phyloP scores from a whole-genome alignment of 2,888 invertebrate genomes.

The Anaspis maculata region DNA sequence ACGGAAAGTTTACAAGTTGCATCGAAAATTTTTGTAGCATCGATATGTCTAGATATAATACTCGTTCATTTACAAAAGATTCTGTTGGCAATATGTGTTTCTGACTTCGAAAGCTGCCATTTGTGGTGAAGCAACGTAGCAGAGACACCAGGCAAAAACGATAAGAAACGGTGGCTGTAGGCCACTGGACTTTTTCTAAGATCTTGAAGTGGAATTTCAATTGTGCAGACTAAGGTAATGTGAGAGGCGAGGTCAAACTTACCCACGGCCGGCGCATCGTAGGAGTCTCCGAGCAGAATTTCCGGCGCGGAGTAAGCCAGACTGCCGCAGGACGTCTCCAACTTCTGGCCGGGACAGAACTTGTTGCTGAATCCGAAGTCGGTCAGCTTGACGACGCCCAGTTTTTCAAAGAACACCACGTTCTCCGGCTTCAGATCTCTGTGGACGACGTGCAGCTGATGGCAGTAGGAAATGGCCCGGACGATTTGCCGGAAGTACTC shows the following conservation, averaged over 20 bases:
- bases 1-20: too few relatives aligned
- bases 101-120: too few relatives aligned
- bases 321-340: slow-evolving; percentile 97
- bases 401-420: slow-evolving; percentile 97
- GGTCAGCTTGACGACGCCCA: slow-evolving; percentile 94
- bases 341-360: slow-evolving; percentile 90
- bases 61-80: too few relatives aligned
- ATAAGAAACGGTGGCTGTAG: too few relatives aligned
- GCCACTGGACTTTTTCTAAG: too few relatives aligned
- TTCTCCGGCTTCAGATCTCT: slow-evolving; percentile 98
- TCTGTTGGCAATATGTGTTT: too few relatives aligned
- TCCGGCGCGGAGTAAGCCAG: slow-evolving; percentile 99
- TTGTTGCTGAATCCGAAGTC: slow-evolving; percentile 98
- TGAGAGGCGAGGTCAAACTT: slow-evolving; percentile 39
- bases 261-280: slow-evolving; percentile 98
- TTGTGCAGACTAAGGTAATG: background rate
- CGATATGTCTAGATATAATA: too few relatives aligned
- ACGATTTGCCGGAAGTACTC: slow-evolving; percentile 97
- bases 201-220: too few relatives aligned
- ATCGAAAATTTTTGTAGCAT: too few relatives aligned
- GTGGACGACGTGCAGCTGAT: slow-evolving; percentile 79
- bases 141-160: too few relatives aligned
- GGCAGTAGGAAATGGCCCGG: slow-evolving; percentile 95
- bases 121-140: too few relatives aligned
- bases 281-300: slow-evolving; percentile 95